Base-by-base conservation (phyloP, 2,797 vertebrate species). In the Halcyon smyrnensis region DNA sequence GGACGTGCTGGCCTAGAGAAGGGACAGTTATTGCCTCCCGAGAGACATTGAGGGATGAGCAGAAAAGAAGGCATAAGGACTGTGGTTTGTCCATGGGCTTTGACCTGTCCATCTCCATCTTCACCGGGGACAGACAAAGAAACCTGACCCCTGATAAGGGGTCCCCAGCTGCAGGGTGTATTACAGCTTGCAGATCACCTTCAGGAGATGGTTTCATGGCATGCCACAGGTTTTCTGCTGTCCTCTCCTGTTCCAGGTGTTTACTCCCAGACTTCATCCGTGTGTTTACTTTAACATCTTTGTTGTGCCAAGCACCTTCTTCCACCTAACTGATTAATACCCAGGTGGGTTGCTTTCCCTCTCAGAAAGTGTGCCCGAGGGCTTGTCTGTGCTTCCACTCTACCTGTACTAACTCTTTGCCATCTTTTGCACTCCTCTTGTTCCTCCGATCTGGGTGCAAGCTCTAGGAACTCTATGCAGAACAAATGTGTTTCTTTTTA, bases 81-180 rank as follows among this genome's bases (percentile, higher is more conserved):
- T 41, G 39, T 3, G 23, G 30, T 15, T 46, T 0, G 0, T 21
- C 59, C 1, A 3, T 5, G 9, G 50, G 23, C 75, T 83, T 56
- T 53, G 48, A 64, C 15, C n/a, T 8, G 1, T n/a, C 50, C 2
- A 2, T 65, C 51, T 13, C 23, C 6, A 4, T 30, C 13, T 45
- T 84, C 34, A 27, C 0, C 2, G 27, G 34, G 48, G 12, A 25
- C 12, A 43, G 13, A 53, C 1, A 18, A 45, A 75, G 43, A 21
- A 46, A 24, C 21, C 15, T 50, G 60, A 46, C 2, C 4, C 11
- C 2, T 1, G 11, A 8, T 20, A 18, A 3, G 14, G 28, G 0
- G 1, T 68, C 25, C 8, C 23, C 34, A 45, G 65, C 36, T 30
- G 8, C 45, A 21, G 25, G 20, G 20, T 1, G 0, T 4, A 7